Base-by-base conservation (phyloP, 2,113 vertebrate genomes). In the Macquaria australasica region DNA sequence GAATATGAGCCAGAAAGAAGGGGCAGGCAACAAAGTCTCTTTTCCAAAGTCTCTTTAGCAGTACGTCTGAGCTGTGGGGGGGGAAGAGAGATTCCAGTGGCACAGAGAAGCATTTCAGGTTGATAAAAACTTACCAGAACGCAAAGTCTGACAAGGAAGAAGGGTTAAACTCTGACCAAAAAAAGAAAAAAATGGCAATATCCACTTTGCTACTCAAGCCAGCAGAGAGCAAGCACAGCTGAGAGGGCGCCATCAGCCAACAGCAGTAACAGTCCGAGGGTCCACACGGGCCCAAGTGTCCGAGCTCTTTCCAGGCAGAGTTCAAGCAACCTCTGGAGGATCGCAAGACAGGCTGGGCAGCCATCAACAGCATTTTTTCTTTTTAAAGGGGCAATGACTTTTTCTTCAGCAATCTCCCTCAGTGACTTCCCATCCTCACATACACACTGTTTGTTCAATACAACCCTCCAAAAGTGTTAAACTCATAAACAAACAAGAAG, bases 201-300 rank as follows among this genome's bases (percentile, higher is more conserved):
- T 75, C 83, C 74, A 79, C 75, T 92, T 94, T 94, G 94, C 93
- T 95, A 93, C 93, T 94, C 91, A 91, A 93, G 93, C 95, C 94
- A 94, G 95, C 94, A 94, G 94, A 93, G 94, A 87, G 91, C 93
- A 91, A 94, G 90, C 86, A 79, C 62, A 80, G 88, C 71, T 58
- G 81, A 79, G 60, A 69, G 15, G 73, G 74, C 68, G 48, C n/a
- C 31, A 55, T 79, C 72, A 77, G 91, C 87, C 64, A 50, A 73
- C 86, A 84, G 87, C 83, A 75, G 85, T 87, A 92, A 89, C 86
- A 86, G 92, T 90, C 87, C 43, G 51, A 82, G 39, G 79, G 78
- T 84, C 73, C 75, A 45, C 74, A 62, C 60, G n/a, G 81, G 66
- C 63, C 34, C 10, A 2, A 28, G 48, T 34, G 60, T 71, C 31